Conservation (phyloP, 2,113 vertebrate genomes). For the Actinemys pallida region DNA sequence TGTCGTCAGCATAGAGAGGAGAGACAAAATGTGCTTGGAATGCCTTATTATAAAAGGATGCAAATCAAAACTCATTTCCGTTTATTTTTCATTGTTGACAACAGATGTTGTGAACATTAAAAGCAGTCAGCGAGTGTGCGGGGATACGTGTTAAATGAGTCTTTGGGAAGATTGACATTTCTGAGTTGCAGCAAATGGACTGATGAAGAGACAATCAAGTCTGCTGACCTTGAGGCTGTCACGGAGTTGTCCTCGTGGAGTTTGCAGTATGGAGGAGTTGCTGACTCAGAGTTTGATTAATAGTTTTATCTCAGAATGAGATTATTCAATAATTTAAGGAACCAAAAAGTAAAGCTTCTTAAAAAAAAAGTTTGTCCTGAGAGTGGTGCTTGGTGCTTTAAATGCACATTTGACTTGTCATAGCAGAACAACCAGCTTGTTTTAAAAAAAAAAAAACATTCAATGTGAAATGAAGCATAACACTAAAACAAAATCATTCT, state of each 20-base stretch:
- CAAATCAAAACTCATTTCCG: constrained; percentile 48
- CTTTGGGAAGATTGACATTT: constrained; percentile 42
- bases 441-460: not conserved
- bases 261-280: constrained; percentile 37
- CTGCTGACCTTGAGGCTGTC: constrained; percentile 59
- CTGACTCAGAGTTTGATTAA: constrained; percentile 36
- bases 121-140: constrained; percentile 19
- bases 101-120: constrained; percentile 59
- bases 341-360: not conserved
- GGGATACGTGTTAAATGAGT: constrained; percentile 31
- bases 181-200: constrained; percentile 27
- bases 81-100: constrained; percentile 60
- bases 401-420: not conserved
- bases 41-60: constrained; percentile 28
- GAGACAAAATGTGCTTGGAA: not conserved
- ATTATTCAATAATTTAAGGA: constrained; percentile 34
- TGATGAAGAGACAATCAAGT: constrained; percentile 29
- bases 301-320: not conserved
- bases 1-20: constrained; percentile 6
- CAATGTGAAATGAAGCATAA: constrained; percentile 5
- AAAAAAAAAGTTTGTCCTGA: not conserved
- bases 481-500: not conserved
- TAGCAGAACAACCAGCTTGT: not conserved
- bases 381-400: not conserved
- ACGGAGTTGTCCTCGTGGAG: not conserved